phyloP scores from a whole-genome alignment of 1,140 invertebrate species.

The Cyclargus thomasi region DNA sequence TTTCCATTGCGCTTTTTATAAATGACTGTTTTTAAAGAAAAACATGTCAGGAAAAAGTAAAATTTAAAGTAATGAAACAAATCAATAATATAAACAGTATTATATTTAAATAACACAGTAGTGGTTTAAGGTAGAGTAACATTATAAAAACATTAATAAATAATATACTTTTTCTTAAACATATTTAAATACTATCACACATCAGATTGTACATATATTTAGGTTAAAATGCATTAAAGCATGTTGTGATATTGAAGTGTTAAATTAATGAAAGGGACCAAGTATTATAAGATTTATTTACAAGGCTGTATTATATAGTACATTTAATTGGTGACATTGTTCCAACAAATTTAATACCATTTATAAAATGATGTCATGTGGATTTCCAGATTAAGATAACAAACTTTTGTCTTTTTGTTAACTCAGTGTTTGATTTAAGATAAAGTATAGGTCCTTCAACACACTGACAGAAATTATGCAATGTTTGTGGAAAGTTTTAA shows the following conservation, averaged over 20 bases:
- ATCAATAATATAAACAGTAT: background rate
- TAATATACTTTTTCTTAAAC: background rate
- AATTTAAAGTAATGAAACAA: background rate
- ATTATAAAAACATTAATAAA: background rate
- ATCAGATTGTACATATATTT: background rate
- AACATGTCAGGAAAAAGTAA: too few relatives aligned
- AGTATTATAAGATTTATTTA: slow-evolving; percentile 8
- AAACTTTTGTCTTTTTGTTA: background rate
- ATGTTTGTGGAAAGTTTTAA: background rate
- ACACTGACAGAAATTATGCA: background rate
- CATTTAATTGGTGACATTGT: too few relatives aligned
- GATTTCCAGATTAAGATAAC: background rate
- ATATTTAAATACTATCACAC: background rate
- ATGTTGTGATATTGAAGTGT: slow-evolving; percentile 8
- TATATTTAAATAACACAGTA: background rate
- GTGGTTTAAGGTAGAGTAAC: background rate
- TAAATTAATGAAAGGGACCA: background rate
- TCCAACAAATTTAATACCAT: background rate
- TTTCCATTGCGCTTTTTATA: too few relatives aligned
- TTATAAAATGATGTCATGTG: background rate
- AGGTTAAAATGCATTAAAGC: slow-evolving; percentile 1
- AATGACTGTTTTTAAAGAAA: too few relatives aligned
- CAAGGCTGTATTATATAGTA: background rate
- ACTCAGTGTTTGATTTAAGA: background rate
- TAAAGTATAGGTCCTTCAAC: background rate